Conservation (phyloP, 37 sponge, comb jelly and placozoan genomes). For the Tethya wilhelma region DNA sequence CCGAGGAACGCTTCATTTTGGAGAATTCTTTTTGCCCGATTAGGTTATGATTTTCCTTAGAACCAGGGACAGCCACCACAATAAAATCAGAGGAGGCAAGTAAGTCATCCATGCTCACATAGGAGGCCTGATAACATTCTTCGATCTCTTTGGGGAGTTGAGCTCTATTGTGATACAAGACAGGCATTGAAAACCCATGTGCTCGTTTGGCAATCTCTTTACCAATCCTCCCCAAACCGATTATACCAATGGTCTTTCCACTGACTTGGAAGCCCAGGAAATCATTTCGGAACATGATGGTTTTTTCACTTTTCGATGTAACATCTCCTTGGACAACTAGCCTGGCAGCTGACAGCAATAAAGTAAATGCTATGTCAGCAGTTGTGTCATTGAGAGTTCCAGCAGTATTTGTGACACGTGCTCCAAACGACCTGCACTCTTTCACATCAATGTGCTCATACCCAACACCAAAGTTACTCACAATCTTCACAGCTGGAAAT, state of each 20-base stretch:
- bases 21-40: slow-evolving; percentile 59
- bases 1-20: slow-evolving; percentile 67
- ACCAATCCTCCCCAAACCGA: slow-evolving; percentile 92
- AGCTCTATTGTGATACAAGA: slow-evolving; percentile 79
- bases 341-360: slow-evolving; percentile 68
- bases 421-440: slow-evolving; percentile 37
- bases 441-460: slow-evolving; percentile 64
- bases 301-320: slow-evolving; percentile 12
- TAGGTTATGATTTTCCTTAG: slow-evolving; percentile 59
- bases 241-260: slow-evolving; percentile 68
- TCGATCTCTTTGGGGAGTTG: slow-evolving; percentile 29
- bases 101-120: slow-evolving; percentile 43
- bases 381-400: slow-evolving; percentile 43
- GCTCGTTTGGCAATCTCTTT: slow-evolving; percentile 72
- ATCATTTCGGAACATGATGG: slow-evolving; percentile 8
- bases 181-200: slow-evolving; percentile 75
- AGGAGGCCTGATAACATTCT: slow-evolving; percentile 46
- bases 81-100: slow-evolving; percentile 75
- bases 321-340: slow-evolving; percentile 63
- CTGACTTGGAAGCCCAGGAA: slow-evolving; percentile 63
- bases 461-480: slow-evolving; percentile 51
- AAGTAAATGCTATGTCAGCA: slow-evolving; percentile 80
- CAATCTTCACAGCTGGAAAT: slow-evolving; percentile 51
- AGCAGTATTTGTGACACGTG: slow-evolving; percentile 53
- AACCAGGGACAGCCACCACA: slow-evolving; percentile 58